phyloP scores from a whole-genome alignment of 2,888 invertebrate genomes.

The Frankliniella intonsa region DNA sequence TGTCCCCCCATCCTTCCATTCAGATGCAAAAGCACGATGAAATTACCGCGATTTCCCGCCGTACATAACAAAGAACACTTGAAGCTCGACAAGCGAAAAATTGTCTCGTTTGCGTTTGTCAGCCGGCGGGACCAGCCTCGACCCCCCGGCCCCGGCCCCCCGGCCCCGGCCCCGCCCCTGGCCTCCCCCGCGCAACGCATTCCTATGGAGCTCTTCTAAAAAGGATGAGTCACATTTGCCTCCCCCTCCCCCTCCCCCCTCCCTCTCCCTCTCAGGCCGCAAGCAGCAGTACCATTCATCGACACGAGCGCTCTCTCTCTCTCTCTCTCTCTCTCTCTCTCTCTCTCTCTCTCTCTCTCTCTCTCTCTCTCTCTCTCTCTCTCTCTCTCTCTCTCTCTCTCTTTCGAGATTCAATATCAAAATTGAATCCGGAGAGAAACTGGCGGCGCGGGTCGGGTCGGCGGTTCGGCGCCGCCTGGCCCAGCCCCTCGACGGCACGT shows the following conservation, averaged over 20 bases:
- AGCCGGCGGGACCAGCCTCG: background rate
- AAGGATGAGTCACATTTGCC: constrained; percentile 17
- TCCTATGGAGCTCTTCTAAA: background rate
- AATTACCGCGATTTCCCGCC: background rate
- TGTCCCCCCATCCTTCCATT: too few relatives aligned
- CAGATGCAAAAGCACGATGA: too few relatives aligned
- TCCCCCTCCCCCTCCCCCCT: background rate
- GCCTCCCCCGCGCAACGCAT: background rate
- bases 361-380: background rate
- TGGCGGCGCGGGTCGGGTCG: background rate
- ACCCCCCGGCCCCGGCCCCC: background rate
- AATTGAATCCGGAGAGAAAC: constrained; percentile 13
- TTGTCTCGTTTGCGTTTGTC: background rate
- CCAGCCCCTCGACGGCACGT: background rate
- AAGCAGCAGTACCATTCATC: too few relatives aligned
- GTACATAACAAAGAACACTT: background rate
- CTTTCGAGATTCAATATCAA: constrained; percentile 11
- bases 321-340: constrained; percentile 18
- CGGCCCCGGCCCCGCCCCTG: background rate
- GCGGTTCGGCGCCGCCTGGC: background rate
- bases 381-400: background rate
- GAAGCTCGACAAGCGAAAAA: background rate
- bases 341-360: constrained; percentile 16
- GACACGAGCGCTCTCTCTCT: background rate
- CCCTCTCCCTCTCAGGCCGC: background rate